Conservation (phyloP, 1,140 invertebrate species). For the Neodiprion pinetum region DNA sequence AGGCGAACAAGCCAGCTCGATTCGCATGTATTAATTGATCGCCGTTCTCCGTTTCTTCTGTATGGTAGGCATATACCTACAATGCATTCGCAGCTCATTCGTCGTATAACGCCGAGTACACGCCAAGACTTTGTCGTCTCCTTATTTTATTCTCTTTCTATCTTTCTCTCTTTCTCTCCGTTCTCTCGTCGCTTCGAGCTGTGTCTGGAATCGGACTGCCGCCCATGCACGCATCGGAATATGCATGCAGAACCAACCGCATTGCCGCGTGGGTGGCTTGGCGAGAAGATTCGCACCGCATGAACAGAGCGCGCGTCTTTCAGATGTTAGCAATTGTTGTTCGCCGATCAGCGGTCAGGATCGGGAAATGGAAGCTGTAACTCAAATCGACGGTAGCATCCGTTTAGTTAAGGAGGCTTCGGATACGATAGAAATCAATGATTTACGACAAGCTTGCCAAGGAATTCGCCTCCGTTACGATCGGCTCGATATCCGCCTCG, state of each 20-base stretch:
- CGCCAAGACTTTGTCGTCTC: no score
- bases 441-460: conserved; percentile 46
- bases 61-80: no score
- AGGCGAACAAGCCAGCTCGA: background rate
- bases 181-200: no score
- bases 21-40: conserved; percentile 5
- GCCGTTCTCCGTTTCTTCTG: background rate
- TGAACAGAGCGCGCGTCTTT: conserved; percentile 14
- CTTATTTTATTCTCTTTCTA: no score
- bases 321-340: conserved; percentile 19
- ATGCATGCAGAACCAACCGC: no score
- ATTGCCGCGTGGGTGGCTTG: conserved; percentile 41
- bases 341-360: conserved; percentile 20
- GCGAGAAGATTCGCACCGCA: conserved; percentile 44
- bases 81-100: no score
- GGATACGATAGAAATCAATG: conserved; percentile 43
- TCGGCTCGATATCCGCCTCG: no score
- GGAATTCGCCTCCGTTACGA: no score
- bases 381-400: conserved; percentile 51
- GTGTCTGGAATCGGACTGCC: no score
- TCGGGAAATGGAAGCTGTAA: conserved; percentile 37
- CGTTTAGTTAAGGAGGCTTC: conserved; percentile 39
- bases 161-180: no score
- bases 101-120: no score
- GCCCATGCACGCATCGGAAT: no score